Evolutionary conservation across 2,888 invertebrate genomes (phyloP), one percentile per base, ranked within the genome.

Genomic region (Nycteola revayana): DNA sequence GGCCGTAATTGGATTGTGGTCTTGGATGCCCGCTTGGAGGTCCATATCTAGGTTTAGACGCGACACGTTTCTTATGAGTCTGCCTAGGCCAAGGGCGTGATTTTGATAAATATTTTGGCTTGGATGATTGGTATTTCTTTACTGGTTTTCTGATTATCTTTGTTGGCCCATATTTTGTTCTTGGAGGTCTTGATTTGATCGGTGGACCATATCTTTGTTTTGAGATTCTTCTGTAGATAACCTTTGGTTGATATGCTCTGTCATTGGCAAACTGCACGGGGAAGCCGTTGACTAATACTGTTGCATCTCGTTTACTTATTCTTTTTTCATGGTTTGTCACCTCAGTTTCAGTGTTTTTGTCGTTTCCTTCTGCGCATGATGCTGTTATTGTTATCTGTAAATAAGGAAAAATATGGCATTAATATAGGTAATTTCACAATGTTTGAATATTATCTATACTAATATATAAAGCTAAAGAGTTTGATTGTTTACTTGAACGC

Each of bases 381-480:
- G 70, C 60, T 20, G 71, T 62, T 21, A 81, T 52, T 43, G 76
- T 74, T 63, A 83, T 69, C 87, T 87, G 84, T 17, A 84, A 42
- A 23, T 33, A 31, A 21, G n/a, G 7, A 21, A n/a, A n/a, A n/a
- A n/a, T n/a, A n/a, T n/a, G n/a, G n/a, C n/a, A n/a, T n/a, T n/a
- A n/a, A n/a, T n/a, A n/a, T n/a, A n/a, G n/a, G n/a, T n/a, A n/a
- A n/a, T n/a, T n/a, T n/a, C n/a, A n/a, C n/a, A n/a, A n/a, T n/a
- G n/a, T n/a, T n/a, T n/a, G n/a, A n/a, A n/a, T n/a, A n/a, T n/a
- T n/a, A n/a, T n/a, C n/a, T n/a, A n/a, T n/a, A n/a, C n/a, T n/a
- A n/a, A n/a, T n/a, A n/a, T n/a, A n/a, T n/a, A n/a, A n/a, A n/a
- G n/a, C n/a, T n/a, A n/a, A n/a, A n/a, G n/a, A n/a, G n/a, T n/a